Evolutionary conservation across 2,888 invertebrate species (phyloP).

Genomic region (Philhelius pedissequus): DNA sequence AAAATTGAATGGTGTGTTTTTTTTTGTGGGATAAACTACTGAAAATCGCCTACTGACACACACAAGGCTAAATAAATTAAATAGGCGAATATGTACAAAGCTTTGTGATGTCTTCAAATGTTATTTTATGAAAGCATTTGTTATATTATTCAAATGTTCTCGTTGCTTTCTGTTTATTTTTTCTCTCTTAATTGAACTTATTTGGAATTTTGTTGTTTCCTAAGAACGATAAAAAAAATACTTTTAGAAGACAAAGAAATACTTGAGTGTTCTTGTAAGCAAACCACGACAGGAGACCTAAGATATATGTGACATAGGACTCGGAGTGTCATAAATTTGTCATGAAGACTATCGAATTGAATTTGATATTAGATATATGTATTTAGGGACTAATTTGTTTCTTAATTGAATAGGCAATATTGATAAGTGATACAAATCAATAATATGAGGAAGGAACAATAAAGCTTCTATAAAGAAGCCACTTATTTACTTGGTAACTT

Average conservation of each 20-base stretch:
- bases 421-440: background rate
- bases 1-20: background rate
- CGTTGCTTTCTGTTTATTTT: background rate
- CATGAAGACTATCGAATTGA: background rate
- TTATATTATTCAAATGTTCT: background rate
- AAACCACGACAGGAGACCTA: background rate
- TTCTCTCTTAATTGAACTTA: background rate
- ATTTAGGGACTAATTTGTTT: background rate
- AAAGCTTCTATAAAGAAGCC: background rate
- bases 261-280: background rate
- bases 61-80: conserved; percentile 36
- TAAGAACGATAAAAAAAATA: background rate
- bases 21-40: background rate
- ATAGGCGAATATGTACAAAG: conserved; percentile 8
- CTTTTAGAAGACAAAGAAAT: background rate
- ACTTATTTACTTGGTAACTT: too few relatives aligned
- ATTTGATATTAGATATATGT: background rate
- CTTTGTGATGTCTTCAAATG: background rate
- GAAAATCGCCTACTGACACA: conserved; percentile 35
- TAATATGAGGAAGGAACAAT: background rate
- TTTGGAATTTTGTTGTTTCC: background rate
- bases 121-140: background rate
- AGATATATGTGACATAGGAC: background rate
- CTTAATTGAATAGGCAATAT: background rate
- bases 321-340: background rate